A percentile compares a stretch with the other conserved stretches of the same genome.
Conservation (phyloP, 2,888 invertebrate species). For the Teleiodes luculella region DNA sequence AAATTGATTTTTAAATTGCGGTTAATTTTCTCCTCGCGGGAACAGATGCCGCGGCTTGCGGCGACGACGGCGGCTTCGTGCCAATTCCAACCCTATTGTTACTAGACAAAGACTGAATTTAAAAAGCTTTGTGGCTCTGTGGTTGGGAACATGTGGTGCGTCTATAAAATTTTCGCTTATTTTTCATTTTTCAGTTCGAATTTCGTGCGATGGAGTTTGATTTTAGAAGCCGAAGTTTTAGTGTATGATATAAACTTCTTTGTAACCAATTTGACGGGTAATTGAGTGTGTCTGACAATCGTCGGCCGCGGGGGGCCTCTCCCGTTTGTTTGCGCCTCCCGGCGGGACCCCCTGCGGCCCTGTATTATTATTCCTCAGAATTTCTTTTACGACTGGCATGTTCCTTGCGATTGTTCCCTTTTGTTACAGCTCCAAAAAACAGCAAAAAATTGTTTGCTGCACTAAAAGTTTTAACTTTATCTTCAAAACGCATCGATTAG, state of each 20-base stretch:
- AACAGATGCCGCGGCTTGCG: slow-evolving; percentile 59
- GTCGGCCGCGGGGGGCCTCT: slow-evolving; percentile 32
- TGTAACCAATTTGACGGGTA: slow-evolving; percentile 66
- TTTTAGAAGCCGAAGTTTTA: slow-evolving; percentile 16
- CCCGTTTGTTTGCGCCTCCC: slow-evolving; percentile 16
- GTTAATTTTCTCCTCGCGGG: slow-evolving; percentile 46
- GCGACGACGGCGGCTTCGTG: slow-evolving; percentile 18
- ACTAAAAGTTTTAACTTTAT: neutral
- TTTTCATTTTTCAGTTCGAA: slow-evolving; percentile 4
- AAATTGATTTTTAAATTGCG: slow-evolving; percentile 53
- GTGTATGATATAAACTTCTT: slow-evolving; percentile 44
- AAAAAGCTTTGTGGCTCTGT: slow-evolving; percentile 13
- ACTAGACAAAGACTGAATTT: slow-evolving; percentile 27
- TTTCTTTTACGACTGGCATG: slow-evolving; percentile 17
- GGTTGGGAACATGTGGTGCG: slow-evolving; percentile 31
- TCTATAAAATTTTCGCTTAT: slow-evolving; percentile 18
- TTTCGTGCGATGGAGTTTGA: neutral
- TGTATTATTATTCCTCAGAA: slow-evolving; percentile 18
- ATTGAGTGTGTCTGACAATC: slow-evolving; percentile 61
- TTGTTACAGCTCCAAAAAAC: slow-evolving; percentile 4
- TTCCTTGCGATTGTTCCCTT: slow-evolving; percentile 13
- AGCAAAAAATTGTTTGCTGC: slow-evolving; percentile 8
- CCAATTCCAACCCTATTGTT: slow-evolving; percentile 11
- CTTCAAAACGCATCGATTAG: neutral
- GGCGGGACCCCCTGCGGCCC: neutral